Evolutionary conservation across 2,888 invertebrate species (phyloP).

Genomic region (Acholoe squamosa): DNA sequence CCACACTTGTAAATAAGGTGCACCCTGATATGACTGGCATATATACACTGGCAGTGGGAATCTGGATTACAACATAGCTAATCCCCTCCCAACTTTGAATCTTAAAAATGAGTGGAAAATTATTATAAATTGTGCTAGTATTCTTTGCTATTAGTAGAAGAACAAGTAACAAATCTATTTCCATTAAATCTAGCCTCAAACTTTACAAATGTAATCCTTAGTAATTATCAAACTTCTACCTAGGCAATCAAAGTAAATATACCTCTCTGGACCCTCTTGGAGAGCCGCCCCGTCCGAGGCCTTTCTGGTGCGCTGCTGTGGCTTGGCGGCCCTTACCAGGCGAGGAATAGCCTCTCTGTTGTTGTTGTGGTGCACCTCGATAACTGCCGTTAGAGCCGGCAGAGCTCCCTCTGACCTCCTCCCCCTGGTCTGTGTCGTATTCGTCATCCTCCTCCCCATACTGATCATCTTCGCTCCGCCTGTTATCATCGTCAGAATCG

Average conservation of each 20-base stretch:
- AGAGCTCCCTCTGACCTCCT: background rate
- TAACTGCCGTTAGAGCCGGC: background rate
- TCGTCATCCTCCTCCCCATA: background rate
- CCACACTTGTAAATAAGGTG: no score
- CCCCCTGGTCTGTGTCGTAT: background rate
- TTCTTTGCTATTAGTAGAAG: no score
- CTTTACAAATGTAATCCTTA: no score
- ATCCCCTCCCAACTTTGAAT: no score
- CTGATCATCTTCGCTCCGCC: conserved; percentile 6
- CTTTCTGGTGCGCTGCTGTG: background rate
- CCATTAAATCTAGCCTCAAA: no score
- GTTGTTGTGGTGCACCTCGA: background rate
- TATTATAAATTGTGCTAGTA: no score
- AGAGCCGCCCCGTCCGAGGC: background rate
- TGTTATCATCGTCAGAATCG: conserved; percentile 17
- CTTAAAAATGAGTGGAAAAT: no score
- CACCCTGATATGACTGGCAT: no score
- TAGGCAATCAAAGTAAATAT: background rate
- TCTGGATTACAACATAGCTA: no score
- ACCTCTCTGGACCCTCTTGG: conserved; percentile 7
- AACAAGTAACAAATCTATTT: no score
- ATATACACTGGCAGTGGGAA: no score
- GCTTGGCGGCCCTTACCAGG: background rate
- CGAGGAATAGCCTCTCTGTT: background rate
- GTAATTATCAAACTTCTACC: no score